Percentiles rank a stretch among this genome's conserved stretches.
phyloP scores from a whole-genome alignment of 2,113 vertebrate species.

The Bucco capensis region DNA sequence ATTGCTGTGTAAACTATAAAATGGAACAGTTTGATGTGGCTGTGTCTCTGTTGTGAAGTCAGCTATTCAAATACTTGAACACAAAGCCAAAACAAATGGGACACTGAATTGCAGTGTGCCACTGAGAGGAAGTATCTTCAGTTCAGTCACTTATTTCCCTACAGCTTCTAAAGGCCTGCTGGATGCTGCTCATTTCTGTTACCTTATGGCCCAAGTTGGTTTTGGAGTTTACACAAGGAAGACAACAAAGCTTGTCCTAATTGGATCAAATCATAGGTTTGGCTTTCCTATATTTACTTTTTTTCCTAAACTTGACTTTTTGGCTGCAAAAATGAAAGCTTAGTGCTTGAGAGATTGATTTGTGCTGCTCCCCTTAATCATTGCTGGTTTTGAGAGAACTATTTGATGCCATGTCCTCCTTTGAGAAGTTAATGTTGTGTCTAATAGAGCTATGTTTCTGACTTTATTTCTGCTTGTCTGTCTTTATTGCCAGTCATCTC shows the following conservation, averaged over 20 bases:
- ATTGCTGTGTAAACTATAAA: neutral
- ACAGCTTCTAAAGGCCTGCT: slow-evolving; percentile 89
- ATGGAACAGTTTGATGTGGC: neutral
- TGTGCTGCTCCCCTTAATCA: neutral
- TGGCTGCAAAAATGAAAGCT: neutral
- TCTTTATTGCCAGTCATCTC: neutral
- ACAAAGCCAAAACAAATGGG: neutral
- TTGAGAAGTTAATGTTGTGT: neutral
- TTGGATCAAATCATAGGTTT: slow-evolving; percentile 96
- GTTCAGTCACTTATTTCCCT: neutral
- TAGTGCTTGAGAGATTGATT: neutral
- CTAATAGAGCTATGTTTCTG: neutral
- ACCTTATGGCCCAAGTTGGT: slow-evolving; percentile 93
- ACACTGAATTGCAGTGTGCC: neutral
- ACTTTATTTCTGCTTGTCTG: neutral
- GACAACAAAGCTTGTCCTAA: slow-evolving; percentile 90
- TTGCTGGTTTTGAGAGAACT: neutral
- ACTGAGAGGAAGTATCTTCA: neutral
- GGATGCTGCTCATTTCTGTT: slow-evolving; percentile 97
- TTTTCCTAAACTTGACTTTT: neutral
- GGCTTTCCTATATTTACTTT: neutral
- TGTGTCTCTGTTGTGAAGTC: neutral
- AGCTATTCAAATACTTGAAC: neutral
- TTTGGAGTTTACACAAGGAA: slow-evolving; percentile 93
- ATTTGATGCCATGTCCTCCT: neutral